Percentiles rank a stretch among this genome's conserved stretches.
Conservation (phyloP, 1,140 invertebrate genomes). For the Diorhabda sublineata region DNA sequence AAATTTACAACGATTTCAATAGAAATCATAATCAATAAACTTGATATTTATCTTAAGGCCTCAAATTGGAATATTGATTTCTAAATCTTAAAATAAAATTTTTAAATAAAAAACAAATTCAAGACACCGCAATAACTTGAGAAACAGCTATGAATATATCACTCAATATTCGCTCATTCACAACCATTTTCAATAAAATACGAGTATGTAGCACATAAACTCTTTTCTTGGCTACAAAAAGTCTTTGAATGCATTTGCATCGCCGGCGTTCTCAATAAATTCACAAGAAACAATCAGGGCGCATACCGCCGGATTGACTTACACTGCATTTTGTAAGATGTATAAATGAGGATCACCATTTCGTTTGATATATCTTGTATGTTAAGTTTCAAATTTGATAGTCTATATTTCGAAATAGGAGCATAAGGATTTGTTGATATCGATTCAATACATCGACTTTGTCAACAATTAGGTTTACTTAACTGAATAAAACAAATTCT, state of each 20-base stretch:
- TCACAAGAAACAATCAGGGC: constrained; percentile 13
- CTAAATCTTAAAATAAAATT: too few relatives aligned
- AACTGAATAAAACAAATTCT: too few relatives aligned
- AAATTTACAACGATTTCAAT: too few relatives aligned
- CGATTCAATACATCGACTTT: too few relatives aligned
- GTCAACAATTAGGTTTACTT: too few relatives aligned
- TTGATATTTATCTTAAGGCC: too few relatives aligned
- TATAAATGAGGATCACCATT: constrained; percentile 32
- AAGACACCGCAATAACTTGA: too few relatives aligned
- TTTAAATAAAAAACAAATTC: too few relatives aligned
- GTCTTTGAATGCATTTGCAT: constrained; percentile 19
- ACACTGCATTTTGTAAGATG: constrained; percentile 34
- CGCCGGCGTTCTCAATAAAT: constrained; percentile 14
- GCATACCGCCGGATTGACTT: constrained; percentile 30
- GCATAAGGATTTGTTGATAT: too few relatives aligned
- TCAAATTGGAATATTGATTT: too few relatives aligned
- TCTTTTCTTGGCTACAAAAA: constrained; percentile 11
- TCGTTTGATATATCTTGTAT: constrained; percentile 31
- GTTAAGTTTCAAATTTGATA: constrained; percentile 19
- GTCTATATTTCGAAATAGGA: constrained; percentile 17
- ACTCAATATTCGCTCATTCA: neutral
- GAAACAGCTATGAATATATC: neutral
- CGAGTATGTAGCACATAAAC: constrained; percentile 1
- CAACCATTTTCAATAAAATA: neutral
- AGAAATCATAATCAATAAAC: too few relatives aligned